Evolutionary conservation across 2,797 vertebrate genomes (phyloP).

Genomic region (Sarcophilus harrisii): DNA sequence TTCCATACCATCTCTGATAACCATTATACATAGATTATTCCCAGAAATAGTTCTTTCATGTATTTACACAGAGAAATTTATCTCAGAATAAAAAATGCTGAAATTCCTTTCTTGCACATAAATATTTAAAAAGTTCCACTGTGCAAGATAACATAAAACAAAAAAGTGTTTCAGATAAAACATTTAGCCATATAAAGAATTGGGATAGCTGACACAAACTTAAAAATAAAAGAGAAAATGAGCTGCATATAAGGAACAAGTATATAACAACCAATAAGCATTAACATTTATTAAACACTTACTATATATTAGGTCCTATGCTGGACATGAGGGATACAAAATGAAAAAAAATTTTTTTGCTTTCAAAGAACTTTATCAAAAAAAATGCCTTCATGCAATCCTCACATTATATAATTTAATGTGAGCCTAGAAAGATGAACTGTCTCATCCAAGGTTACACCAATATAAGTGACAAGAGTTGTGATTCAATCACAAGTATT

Average conservation of each 20-base stretch:
- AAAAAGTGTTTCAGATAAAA: not conserved
- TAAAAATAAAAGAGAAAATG: not conserved
- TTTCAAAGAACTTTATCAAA: not conserved
- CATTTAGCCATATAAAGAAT: not conserved
- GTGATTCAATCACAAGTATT: not conserved
- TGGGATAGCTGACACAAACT: not conserved
- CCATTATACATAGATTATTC: not conserved
- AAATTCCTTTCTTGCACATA: not conserved
- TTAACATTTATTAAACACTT: not conserved
- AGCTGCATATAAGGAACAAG: not conserved
- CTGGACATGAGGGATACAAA: no score
- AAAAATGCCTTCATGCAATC: no score
- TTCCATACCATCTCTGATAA: not conserved
- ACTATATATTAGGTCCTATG: no score
- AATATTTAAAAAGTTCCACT: not conserved
- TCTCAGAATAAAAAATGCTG: not conserved
- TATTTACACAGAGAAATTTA: not conserved
- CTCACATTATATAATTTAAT: not conserved
- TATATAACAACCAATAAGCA: not conserved
- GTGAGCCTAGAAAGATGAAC: not conserved
- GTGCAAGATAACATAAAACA: not conserved
- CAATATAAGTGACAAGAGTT: not conserved
- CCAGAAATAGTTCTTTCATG: not conserved
- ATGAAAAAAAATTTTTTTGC: no score
- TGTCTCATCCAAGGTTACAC: not conserved